Base-by-base conservation (phyloP, 2,797 vertebrate species). In the Neosilurus hyrtlii region DNA sequence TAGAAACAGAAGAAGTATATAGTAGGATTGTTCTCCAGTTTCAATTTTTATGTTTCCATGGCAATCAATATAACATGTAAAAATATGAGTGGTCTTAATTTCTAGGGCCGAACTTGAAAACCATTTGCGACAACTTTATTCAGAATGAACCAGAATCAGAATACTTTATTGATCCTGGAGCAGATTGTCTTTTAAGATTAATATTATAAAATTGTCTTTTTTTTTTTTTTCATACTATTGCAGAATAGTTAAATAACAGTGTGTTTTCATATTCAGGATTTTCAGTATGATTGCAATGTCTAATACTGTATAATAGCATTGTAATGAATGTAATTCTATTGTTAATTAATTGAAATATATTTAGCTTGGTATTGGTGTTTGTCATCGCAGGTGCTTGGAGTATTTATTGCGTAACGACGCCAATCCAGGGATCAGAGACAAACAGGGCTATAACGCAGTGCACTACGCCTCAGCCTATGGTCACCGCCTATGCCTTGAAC, bases 391-490 rank as follows among this genome's bases (percentile, higher is more conserved):
- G 96, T 99, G 98, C 95, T 96, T 99, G 95, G 97, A 99, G 94
- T 99, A 99, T 90, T 94, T 99, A 93, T 85, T 99, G 90, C 95
- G 97, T 90, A 99, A 99, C 26, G 98, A 99, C 92, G 97, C 98
- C 88, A 97, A 98, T 93, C 96, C 98, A 49, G 98, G 96, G 89
- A 98, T 99, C 91, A 95, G 97, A 66, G 98, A 99, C 92, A 97
- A 96, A 90, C 96, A 98, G 93, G 98, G 98, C 89, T 99, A 98
- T 90, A 99, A 98, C 63, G 96, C 97, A 82, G 97, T 99, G 90
- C 97, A 99, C 92, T 99, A 99, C 56, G 97, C 98, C 87, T 98
- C 98, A 56, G 97, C 97, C 1, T 98, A 97, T 1, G 98, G 98
- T 82, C 97, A 99, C 89, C 96, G 97, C 86, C 94, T 98, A 6